Evolutionary conservation across 2,797 vertebrate species (phyloP), one percentile per base, ranked within the genome.

Genomic region (Sciaenops ocellatus): DNA sequence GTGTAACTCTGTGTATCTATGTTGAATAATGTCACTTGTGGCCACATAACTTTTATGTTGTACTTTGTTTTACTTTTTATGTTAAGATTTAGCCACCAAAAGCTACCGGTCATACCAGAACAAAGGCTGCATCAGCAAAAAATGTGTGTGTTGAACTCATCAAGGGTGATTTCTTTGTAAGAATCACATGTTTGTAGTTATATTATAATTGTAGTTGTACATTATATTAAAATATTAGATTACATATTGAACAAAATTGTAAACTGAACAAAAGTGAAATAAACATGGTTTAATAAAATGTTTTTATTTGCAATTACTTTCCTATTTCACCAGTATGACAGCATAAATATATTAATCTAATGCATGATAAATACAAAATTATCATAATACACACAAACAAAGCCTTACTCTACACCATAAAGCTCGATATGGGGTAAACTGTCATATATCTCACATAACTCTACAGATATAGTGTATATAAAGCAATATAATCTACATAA

Each of bases 281-380:
- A 55, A 22, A 44, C 4, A 47, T 17, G 5, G 38, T 65, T 69
- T 18, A 66, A 48, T 38, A 34, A 10, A 69, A 55, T 9, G 3
- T 9, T 61, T 74, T 79, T 64, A 76, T 79, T 80, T 60, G 17
- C 12, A 41, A 69, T 44, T 12, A 47, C 3, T 18, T 66, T 69
- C 69, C 28, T 28, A 22, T 12, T 62, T n/a, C 24, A 69, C n/a
- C 18, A 22, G 0, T 22, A 18, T 24, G 20, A 12, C 6, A 76
- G 11, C 46, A 69, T 80, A 70, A 83, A 83, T 78, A 83, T 63
- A 82, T 74, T 26, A 60, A 56, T 69, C 17, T 51, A 26, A 61
- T 62, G 12, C 15, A 54, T 54, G 24, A 67, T 74, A 80, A 73
- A 83, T 74, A 69, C 4, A 65, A 51, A 62, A 54, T 3, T 0